These are phyloP conservation scores for Chironomus tentans DNA, from an alignment of 2,888 invertebrate genomes.

Conservation along the genomic window DNA sequence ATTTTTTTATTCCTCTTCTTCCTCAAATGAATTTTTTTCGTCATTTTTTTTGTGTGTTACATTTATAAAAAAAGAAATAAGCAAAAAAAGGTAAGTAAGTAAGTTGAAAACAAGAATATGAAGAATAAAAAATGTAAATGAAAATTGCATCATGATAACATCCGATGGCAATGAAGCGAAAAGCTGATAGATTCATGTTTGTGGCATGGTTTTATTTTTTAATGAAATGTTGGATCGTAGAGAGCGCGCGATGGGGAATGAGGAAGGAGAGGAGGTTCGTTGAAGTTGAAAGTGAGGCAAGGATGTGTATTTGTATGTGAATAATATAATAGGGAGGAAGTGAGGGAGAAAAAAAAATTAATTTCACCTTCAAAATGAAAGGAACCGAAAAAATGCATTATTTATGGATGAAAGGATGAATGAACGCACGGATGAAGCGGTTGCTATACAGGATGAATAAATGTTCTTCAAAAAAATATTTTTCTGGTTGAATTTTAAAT, in stretches of 20 bases:
- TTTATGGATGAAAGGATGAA: too few relatives aligned
- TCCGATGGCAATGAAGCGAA: constrained; percentile 24
- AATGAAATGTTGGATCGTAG: background rate
- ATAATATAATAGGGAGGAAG: background rate
- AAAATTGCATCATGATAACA: constrained; percentile 24
- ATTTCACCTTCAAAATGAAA: background rate
- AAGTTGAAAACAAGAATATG: background rate
- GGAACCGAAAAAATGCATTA: too few relatives aligned
- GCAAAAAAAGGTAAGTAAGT: background rate
- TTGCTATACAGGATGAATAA: too few relatives aligned
- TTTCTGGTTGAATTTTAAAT: too few relatives aligned
- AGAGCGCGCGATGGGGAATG: too few relatives aligned
- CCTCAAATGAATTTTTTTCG: background rate
- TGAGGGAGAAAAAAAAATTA: background rate
- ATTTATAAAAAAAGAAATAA: background rate
- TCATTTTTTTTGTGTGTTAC: background rate
- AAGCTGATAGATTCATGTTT: constrained; percentile 20
- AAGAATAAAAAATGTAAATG: background rate
- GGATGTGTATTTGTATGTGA: background rate
- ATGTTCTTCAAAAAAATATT: too few relatives aligned
- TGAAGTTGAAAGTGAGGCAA: background rate
- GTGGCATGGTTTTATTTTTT: background rate
- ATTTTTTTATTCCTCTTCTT: too few relatives aligned
- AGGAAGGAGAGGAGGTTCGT: background rate
- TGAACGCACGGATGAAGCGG: too few relatives aligned